phyloP scores from a whole-genome alignment of 2,888 invertebrate genomes.

The Tenthredo scrophulariae region DNA sequence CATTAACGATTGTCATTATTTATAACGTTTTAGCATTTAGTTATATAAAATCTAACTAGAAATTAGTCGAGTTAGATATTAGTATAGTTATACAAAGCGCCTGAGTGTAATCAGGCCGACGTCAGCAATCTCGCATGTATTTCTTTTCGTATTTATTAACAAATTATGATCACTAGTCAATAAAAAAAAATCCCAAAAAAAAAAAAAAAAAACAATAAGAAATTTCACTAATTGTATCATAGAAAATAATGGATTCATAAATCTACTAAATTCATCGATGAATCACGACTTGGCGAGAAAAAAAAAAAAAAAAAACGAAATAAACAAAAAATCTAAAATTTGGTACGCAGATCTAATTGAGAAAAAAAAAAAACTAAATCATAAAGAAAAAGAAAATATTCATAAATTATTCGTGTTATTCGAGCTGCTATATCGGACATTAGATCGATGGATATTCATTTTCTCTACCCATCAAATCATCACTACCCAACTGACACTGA shows the following conservation, averaged over 20 bases:
- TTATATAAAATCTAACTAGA: not conserved
- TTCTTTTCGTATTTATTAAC: slow-evolving; percentile 66
- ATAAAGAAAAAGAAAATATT: not conserved
- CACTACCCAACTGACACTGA: not conserved
- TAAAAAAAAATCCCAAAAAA: slow-evolving; percentile 57
- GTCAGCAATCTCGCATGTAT: slow-evolving; percentile 59
- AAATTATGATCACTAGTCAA: slow-evolving; percentile 67
- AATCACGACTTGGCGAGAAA: not conserved
- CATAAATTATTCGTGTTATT: not conserved
- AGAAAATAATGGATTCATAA: not conserved
- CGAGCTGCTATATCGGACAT: not conserved
- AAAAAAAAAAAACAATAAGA: not conserved
- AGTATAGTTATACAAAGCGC: not conserved
- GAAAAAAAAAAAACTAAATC: not conserved
- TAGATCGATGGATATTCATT: not conserved
- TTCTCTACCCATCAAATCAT: not conserved
- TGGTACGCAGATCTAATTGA: not conserved
- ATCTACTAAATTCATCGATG: not conserved
- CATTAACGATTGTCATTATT: slow-evolving; percentile 42
- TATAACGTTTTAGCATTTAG: slow-evolving; percentile 39
- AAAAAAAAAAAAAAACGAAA: not conserved
- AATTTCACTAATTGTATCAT: not conserved
- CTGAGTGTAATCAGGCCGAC: not conserved
- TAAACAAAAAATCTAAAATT: slow-evolving; percentile 6
- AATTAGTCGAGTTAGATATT: slow-evolving; percentile 30